These are phyloP conservation scores for Otis tarda DNA, from an alignment of 2,113 vertebrate species.

Conservation along the genomic window DNA sequence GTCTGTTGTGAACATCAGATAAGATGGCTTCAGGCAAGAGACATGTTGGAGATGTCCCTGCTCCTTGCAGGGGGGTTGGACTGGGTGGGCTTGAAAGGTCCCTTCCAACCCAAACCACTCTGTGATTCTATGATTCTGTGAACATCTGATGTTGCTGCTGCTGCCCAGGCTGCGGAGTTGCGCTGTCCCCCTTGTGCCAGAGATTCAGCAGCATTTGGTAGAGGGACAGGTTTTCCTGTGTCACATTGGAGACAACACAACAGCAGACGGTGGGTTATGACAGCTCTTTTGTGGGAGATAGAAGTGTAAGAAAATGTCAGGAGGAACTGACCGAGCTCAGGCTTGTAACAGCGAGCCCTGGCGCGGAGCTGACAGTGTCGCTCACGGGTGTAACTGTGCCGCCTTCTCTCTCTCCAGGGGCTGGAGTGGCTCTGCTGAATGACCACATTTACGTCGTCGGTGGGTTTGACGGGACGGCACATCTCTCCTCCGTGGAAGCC, in stretches of 20 bases:
- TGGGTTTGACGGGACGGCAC: slow-evolving; percentile 94
- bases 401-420: slow-evolving; percentile 73
- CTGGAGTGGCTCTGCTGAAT: slow-evolving; percentile 93
- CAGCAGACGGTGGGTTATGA: not conserved
- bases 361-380: rapidly evolving
- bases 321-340: not conserved
- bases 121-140: too few relatives aligned
- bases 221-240: not conserved
- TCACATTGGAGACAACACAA: not conserved
- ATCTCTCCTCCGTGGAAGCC: slow-evolving; percentile 94
- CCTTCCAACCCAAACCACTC: too few relatives aligned
- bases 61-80: too few relatives aligned
- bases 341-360: rapidly evolving
- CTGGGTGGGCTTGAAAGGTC: too few relatives aligned
- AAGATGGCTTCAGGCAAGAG: not conserved
- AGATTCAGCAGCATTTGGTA: not conserved
- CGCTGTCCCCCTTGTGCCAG: rapidly evolving
- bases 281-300: not conserved
- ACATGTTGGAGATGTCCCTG: too few relatives aligned
- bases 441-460: slow-evolving; percentile 98
- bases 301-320: not conserved
- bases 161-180: not conserved
- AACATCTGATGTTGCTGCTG: not conserved
- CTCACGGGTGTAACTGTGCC: not conserved
- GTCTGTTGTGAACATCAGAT: not conserved